phyloP scores from a whole-genome alignment of 2,888 invertebrate genomes.

The Rhagophthalmus giganteus region DNA sequence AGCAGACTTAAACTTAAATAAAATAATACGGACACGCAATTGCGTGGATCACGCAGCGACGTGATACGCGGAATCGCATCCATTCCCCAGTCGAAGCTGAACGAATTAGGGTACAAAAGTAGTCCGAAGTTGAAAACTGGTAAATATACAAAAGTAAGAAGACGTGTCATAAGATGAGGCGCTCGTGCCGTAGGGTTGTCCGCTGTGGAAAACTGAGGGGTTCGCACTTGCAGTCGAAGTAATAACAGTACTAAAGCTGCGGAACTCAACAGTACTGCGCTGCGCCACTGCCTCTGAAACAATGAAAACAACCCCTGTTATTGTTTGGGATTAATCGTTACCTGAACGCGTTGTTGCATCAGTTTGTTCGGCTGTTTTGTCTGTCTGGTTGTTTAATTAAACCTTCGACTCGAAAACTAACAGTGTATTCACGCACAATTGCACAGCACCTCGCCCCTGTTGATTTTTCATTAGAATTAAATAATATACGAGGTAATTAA shows the following conservation, averaged over 20 bases:
- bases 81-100: slow-evolving; percentile 99
- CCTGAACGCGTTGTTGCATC: slow-evolving; percentile 31
- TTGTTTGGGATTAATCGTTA: slow-evolving; percentile 35
- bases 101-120: slow-evolving; percentile 79
- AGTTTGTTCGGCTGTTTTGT: slow-evolving; percentile 29
- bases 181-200: slow-evolving; percentile 96
- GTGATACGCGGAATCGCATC: slow-evolving; percentile 89
- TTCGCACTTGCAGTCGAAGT: slow-evolving; percentile 75
- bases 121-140: slow-evolving; percentile 90
- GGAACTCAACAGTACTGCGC: slow-evolving; percentile 68
- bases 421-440: slow-evolving; percentile 28
- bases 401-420: slow-evolving; percentile 31
- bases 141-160: slow-evolving; percentile 88
- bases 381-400: slow-evolving; percentile 32
- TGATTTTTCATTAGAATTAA: slow-evolving; percentile 19
- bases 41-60: slow-evolving; percentile 76
- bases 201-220: slow-evolving; percentile 85
- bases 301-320: slow-evolving; percentile 39
- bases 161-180: slow-evolving; percentile 75
- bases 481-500: slow-evolving; percentile 11
- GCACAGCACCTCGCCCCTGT: slow-evolving; percentile 6
- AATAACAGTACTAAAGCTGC: slow-evolving; percentile 71
- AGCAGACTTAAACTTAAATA: slow-evolving; percentile 60
- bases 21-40: slow-evolving; percentile 73
- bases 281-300: slow-evolving; percentile 72